Conservation (phyloP, 2,113 vertebrate species). For the Piaya cayana region DNA sequence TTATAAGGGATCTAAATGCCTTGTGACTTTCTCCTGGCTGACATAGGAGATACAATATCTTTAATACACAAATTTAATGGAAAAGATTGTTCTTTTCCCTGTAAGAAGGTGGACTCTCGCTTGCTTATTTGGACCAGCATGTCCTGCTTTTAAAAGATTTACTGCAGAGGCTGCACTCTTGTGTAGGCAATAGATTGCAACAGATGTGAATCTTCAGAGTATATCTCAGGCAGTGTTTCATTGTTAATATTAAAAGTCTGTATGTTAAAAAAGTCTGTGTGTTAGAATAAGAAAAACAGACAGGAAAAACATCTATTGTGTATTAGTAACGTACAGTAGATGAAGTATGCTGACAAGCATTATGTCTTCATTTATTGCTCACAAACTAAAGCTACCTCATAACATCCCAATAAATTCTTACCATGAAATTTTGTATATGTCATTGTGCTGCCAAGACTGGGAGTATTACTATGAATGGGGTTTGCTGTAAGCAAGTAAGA, state of each 20-base stretch:
- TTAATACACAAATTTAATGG: conserved; percentile 1
- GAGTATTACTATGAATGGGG: background rate
- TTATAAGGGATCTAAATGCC: background rate
- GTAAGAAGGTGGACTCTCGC: background rate
- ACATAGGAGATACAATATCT: background rate
- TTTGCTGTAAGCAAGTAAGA: background rate
- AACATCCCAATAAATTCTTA: background rate
- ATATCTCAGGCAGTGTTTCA: background rate
- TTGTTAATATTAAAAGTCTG: background rate
- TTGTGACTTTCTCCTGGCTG: background rate
- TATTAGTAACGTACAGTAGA: background rate
- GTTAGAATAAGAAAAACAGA: background rate
- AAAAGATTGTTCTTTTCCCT: background rate
- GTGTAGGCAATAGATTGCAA: background rate
- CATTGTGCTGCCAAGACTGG: background rate
- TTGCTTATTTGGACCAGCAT: background rate
- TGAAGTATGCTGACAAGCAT: background rate
- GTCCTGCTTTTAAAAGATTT: background rate
- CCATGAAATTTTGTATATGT: background rate
- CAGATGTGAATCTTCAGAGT: background rate
- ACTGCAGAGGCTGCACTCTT: background rate
- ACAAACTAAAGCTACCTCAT: background rate
- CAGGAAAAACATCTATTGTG: background rate
- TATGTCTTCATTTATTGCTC: background rate
- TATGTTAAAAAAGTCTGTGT: background rate